Base-by-base conservation (phyloP, 2,113 vertebrate species). In the Lichenostomus cassidix region DNA sequence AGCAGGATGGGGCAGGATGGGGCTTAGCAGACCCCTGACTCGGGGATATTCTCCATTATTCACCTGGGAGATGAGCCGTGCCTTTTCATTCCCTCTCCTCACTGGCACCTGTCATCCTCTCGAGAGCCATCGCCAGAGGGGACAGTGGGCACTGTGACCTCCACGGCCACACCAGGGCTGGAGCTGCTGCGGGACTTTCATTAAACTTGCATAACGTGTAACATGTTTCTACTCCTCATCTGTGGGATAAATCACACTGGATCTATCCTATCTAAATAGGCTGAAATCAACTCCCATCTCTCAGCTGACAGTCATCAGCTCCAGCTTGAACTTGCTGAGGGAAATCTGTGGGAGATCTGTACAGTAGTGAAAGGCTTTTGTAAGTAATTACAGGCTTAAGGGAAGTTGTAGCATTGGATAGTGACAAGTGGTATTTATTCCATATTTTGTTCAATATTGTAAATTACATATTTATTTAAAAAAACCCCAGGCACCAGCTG, bases 351-450 rank as follows among this genome's bases (percentile, higher is more conserved):
- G 91, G 89, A 91, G 77, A 90, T 70, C 71, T 35, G 19, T 23
- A 2, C 24, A 37, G 62, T 3, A 58, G 47, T 47, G 22, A 73
- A 74, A 92, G 70, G 90, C 84, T 90, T 87, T 76, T 85, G 42
- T 80, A 5, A 58, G 67, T 94, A 96, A 95, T 96, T 96, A 70
- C 52, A 96, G 91, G 67, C 93, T 97, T 79, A 47, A 69, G 42
- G 50, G 75, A 79, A 69, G 75, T 58, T 77, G 90, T 55, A 69
- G 84, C 79, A 18, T 1, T 85, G 87, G 77, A 29, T 85, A 73
- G 81, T 85, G 95, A 92, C 96, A 97, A 93, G 88, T 50, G 76
- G 71, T 91, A 80, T 90, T 97, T 96, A 96, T 94, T 95, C 67
- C 89, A 83, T 91, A 91, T 91, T 94, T 92, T 79, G n/a, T 90